Base-by-base conservation (phyloP, 2,888 invertebrate species). In the Nephrotoma appendiculata region DNA sequence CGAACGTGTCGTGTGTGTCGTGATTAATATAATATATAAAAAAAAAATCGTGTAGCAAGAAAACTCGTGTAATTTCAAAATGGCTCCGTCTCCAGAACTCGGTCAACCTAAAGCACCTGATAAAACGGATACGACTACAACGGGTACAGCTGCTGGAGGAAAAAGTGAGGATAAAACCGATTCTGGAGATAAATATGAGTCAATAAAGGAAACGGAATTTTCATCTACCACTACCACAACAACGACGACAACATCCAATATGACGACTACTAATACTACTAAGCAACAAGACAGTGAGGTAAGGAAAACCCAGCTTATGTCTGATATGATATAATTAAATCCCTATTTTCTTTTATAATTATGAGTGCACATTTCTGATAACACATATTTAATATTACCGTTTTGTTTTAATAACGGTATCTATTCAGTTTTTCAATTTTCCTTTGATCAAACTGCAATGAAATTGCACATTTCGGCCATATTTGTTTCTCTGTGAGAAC, bases 41-140 rank as follows among this genome's bases (percentile, higher is more conserved):
- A 86, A 86, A n/a, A 57, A 86, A 19, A 31, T 42, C 41, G 52
- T 41, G n/a, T 41, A 9, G 41, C 7, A 86, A 86, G 48, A 86
- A 86, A 86, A 31, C 4, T 85, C 31, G 71, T 84, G 43, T 84
- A 85, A 85, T 92, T 92, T 92, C 93, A 94, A 94, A 93, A 95
- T 95, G 95, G 95, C 95, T 93, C 95, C 95, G 93, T 94, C 95
- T 92, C 95, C 95, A 92, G 94, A 95, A 92, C 94, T 95, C 93
- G 95, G 94, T 92, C 94, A 95, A 93, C 94, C 95, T 88, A 95
- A 95, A 92, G 95, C 95, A 90, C 95, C 95, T 89, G 95, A 95
- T 92, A 95, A 95, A 94, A 42, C 12, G 15, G 86, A 86, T 41
- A 41, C 57, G n/a, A 71, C 31, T 71, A 31, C 71, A 71, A 71